Evolutionary conservation across 2,113 vertebrate genomes (phyloP), one percentile per base, ranked within the genome.

Genomic region (Origma solitaria): DNA sequence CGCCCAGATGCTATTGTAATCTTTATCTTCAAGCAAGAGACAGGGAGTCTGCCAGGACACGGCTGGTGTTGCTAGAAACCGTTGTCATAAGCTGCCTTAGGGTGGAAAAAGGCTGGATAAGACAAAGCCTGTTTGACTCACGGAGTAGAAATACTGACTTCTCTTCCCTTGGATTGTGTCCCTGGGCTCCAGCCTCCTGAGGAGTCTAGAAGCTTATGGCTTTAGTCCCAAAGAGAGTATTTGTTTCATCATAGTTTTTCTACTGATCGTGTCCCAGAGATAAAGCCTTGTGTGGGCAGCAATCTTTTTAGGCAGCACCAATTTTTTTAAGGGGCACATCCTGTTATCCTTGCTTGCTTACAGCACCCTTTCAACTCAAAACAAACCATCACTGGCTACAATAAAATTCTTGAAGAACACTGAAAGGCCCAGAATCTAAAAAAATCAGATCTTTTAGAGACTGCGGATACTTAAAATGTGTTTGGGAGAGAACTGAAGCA

Each of bases 21-120:
- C 90, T 93, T 93, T 95, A 92, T 97, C 90, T 97, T 49, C 90
- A 30, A 73, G 75, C 14, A 60, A 88, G 95, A 93, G 96, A 84
- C 92, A 57, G 75, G 38, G 92, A 92, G 79, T 80, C 90, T 96
- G 94, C 94, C 96, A 94, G 85, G 62, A 80, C 2, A 2, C 0
- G 50, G 85, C 90, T 83, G 64, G 33, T 93, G 92, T 92, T 93
- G 91, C 76, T 90, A 62, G 86, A 93, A 95, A 92, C 80, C 9
- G 60, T 93, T 88, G 88, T 88, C 95, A 90, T 86, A 24, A 94
- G 79, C 90, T 77, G 92, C 70, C 54, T 77, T 42, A 9, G 13
- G 70, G 68, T 92, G 94, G 92, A 51, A 82, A 92, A 96, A 81
- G 50, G 60, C 95, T 77, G 86, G 0, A 2, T 23, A 22, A 81